Conservation (phyloP, 2,888 invertebrate species). For the Leptura quadrifasciata region DNA sequence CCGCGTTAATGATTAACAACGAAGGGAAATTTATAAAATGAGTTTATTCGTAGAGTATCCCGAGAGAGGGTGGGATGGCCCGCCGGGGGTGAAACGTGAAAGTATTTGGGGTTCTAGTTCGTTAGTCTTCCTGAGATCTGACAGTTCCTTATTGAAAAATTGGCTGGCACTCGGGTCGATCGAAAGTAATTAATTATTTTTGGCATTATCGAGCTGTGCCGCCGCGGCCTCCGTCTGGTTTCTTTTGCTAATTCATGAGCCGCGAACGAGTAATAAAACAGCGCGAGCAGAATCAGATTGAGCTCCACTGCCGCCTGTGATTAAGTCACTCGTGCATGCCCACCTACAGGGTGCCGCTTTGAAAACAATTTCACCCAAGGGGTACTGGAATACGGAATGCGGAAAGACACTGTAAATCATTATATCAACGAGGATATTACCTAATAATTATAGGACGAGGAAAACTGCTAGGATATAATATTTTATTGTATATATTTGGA, state of each 20-base stretch:
- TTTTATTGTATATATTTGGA: too few species aligned
- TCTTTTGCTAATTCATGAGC: slow-evolving; percentile 83
- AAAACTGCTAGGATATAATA: too few species aligned
- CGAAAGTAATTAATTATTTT: slow-evolving; percentile 85
- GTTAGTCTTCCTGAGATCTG: slow-evolving; percentile 71
- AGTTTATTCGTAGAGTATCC: slow-evolving; percentile 54
- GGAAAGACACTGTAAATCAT: neutral
- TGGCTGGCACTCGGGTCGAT: slow-evolving; percentile 79
- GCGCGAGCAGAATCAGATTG: slow-evolving; percentile 54
- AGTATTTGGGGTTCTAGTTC: slow-evolving; percentile 68
- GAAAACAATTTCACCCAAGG: slow-evolving; percentile 10
- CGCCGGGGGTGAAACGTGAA: slow-evolving; percentile 51
- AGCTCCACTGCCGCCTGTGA: slow-evolving; percentile 59
- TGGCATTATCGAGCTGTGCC: slow-evolving; percentile 80
- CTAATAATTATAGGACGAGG: neutral
- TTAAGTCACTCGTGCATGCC: slow-evolving; percentile 70
- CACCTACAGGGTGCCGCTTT: slow-evolving; percentile 45
- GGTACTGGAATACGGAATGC: neutral
- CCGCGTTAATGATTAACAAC: slow-evolving; percentile 59
- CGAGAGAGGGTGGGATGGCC: slow-evolving; percentile 34
- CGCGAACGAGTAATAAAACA: slow-evolving; percentile 75
- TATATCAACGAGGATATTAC: neutral
- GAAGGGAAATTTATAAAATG: slow-evolving; percentile 57
- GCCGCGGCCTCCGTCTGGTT: slow-evolving; percentile 73
- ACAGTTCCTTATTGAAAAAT: slow-evolving; percentile 77